phyloP scores from a whole-genome alignment of 1,140 invertebrate genomes.

The Drosophila repleta region DNA sequence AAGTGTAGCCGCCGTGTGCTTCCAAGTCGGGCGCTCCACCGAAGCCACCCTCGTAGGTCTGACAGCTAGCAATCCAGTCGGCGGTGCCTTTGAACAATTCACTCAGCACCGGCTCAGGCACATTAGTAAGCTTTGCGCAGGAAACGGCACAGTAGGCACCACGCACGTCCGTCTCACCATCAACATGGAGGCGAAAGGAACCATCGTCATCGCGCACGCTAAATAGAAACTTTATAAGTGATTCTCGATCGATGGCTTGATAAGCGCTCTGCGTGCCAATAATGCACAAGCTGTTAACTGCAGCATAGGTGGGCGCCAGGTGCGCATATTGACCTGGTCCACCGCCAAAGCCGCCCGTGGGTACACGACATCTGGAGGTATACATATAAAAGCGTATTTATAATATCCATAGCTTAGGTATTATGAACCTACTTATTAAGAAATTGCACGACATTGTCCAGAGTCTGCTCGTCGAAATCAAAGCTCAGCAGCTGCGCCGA shows the following conservation, averaged over 20 bases:
- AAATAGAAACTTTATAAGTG: constrained; percentile 91
- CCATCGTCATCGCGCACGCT: constrained; percentile 92
- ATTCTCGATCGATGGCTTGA: constrained; percentile 91
- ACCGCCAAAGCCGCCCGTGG: constrained; percentile 96
- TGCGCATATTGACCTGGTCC: constrained; percentile 96
- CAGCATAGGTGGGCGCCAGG: constrained; percentile 98
- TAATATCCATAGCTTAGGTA: not conserved
- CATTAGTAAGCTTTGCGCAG: constrained; percentile 94
- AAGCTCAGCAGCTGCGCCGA: constrained; percentile 92
- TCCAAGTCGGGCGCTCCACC: constrained; percentile 96
- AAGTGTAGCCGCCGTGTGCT: constrained; percentile 99
- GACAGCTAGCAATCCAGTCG: constrained; percentile 96
- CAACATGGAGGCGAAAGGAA: constrained; percentile 94
- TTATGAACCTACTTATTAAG: constrained; percentile 84
- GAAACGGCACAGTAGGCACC: constrained; percentile 97
- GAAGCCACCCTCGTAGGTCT: constrained; percentile 99
- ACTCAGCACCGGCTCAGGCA: constrained; percentile 86
- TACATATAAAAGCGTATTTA: no score
- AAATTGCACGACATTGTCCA: constrained; percentile 89
- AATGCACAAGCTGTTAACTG: constrained; percentile 95
- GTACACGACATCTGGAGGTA: constrained; percentile 89
- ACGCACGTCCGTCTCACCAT: constrained; percentile 97
- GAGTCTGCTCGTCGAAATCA: constrained; percentile 88
- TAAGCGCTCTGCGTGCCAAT: constrained; percentile 95
- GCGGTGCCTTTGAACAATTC: constrained; percentile 93